These are phyloP conservation scores for Hafferia zeledoni DNA, from an alignment of 2,797 vertebrate genomes.

Conservation along the genomic window DNA sequence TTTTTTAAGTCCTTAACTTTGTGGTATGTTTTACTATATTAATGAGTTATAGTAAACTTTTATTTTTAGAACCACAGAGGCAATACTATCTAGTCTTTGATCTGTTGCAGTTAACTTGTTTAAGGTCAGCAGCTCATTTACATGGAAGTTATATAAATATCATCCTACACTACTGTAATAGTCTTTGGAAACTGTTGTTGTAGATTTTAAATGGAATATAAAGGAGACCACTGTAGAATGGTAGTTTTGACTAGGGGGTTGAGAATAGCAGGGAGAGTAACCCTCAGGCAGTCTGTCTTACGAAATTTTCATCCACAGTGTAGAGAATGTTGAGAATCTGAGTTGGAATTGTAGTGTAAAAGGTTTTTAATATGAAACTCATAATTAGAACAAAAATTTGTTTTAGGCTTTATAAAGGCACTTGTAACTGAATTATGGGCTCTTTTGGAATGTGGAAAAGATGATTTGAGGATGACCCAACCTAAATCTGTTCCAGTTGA, in stretches of 20 bases:
- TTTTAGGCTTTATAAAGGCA: constrained; percentile 87
- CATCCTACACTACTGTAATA: not conserved
- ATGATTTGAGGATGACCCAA: constrained; percentile 87
- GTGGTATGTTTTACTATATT: not conserved
- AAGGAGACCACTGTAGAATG: not conserved
- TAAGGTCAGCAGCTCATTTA: not conserved
- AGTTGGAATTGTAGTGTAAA: not conserved
- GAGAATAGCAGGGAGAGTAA: not conserved
- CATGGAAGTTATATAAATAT: not conserved
- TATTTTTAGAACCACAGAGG: not conserved
- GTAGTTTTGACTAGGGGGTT: not conserved
- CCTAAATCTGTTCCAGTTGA: constrained; percentile 89
- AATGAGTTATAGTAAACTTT: not conserved
- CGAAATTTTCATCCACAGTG: not conserved
- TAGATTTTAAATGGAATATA: not conserved
- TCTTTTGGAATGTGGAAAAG: constrained; percentile 89
- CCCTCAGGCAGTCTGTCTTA: not conserved
- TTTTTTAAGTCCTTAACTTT: not conserved
- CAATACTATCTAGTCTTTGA: not conserved
- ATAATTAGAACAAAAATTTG: not conserved
- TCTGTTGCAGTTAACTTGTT: not conserved
- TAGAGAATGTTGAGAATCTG: not conserved
- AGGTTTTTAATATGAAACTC: not conserved
- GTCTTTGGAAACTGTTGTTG: not conserved
- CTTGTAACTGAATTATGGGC: constrained; percentile 90